phyloP scores from a whole-genome alignment of 2,797 vertebrate genomes.

The Clarias pachynema region DNA sequence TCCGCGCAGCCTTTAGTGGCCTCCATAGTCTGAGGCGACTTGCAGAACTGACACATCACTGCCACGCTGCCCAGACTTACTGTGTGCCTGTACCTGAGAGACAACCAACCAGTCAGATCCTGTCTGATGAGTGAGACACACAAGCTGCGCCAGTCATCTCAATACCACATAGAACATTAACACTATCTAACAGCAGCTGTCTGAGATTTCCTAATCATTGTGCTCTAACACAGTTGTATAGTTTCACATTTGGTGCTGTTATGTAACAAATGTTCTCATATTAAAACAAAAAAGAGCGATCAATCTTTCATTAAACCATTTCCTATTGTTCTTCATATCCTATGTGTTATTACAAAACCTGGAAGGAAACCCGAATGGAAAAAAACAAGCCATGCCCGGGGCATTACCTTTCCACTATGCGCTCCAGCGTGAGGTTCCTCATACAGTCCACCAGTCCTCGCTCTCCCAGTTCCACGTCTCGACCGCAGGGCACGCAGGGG shows the following conservation, averaged over 20 bases:
- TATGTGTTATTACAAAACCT: slow-evolving; percentile 3
- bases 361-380: background rate
- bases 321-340: background rate
- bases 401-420: slow-evolving; percentile 88
- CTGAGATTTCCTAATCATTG: background rate
- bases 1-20: slow-evolving; percentile 96
- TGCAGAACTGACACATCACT: slow-evolving; percentile 95
- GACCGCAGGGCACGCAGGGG: slow-evolving; percentile 86
- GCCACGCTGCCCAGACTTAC: slow-evolving; percentile 87
- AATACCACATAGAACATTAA: background rate
- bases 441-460: slow-evolving; percentile 89
- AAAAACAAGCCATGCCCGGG: background rate
- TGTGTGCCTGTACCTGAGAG: slow-evolving; percentile 83
- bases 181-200: background rate
- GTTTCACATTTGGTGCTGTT: background rate
- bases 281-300: background rate
- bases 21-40: slow-evolving; percentile 86
- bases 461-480: slow-evolving; percentile 92
- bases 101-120: background rate
- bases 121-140: background rate
- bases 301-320: background rate
- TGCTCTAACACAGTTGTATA: background rate
- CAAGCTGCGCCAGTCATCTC: background rate
- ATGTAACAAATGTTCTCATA: background rate
- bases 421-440: slow-evolving; percentile 93